Base-by-base conservation (phyloP, 2,888 invertebrate species). In the Orgyia antiqua region DNA sequence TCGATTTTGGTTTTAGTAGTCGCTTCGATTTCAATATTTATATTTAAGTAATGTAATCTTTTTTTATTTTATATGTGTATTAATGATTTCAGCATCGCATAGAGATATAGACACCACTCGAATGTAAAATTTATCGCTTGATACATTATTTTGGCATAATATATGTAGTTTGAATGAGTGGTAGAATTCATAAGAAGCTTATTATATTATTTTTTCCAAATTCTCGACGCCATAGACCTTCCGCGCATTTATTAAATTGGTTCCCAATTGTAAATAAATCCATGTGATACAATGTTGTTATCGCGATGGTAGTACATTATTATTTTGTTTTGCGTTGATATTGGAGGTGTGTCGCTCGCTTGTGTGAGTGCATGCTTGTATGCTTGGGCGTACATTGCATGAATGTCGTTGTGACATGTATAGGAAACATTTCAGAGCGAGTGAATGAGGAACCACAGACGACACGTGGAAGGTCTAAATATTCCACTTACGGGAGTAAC, bases 391-490 rank as follows among this genome's bases (percentile, higher is more conserved):
- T 10, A 4, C 23, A 10, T 23, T 68, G 74, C 76, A 70, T 68
- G 71, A 61, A 55, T 60, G 56, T 68, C 72, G 70, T 69, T 71
- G 63, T 77, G 66, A 73, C 71, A 73, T 75, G 65, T 73, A 56
- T 59, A 72, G 75, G 69, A 74, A 90, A 92, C 89, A 90, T 93
- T 93, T 90, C 94, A 92, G 94, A 95, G 82, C 89, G 90, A 88
- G 90, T 91, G 89, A 92, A 91, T 88, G 92, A 92, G 88, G 89
- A 89, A 80, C 89, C 90, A 76, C 91, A 91, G 89, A 91, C 93
- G 88, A 89, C 92, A 87, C 92, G 92, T 88, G 92, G 92, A 89
- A 90, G 92, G 88, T 91, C 92, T 90, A 93, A 92, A 90, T 93
- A 92, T 90, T 88, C 92, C 84, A 91, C 91, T 89, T 92, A 92